These are phyloP conservation scores for Sander lucioperca DNA, from an alignment of 2,113 vertebrate species.

Conservation along the genomic window DNA sequence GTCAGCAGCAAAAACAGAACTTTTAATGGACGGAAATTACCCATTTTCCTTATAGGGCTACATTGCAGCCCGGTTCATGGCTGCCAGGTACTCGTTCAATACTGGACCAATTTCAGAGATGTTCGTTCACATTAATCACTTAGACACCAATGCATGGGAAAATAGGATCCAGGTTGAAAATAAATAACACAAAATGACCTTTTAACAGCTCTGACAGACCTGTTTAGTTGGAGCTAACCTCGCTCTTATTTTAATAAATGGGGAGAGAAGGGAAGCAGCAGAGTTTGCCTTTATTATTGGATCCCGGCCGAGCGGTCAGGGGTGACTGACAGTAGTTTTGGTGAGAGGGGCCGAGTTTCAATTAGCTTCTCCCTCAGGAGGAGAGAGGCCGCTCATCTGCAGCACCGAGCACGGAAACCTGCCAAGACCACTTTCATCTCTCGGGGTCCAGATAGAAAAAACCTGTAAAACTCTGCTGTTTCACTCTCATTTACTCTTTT, in stretches of 20 bases:
- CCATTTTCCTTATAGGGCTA: no score
- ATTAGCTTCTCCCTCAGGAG: conserved; percentile 47
- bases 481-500: conserved; percentile 1
- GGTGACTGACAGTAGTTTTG: conserved; percentile 50
- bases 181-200: no score
- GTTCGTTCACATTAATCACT: no score
- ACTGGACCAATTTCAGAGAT: no score
- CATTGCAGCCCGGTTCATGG: no score
- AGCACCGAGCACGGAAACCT: conserved; percentile 38
- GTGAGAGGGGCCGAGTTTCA: conserved; percentile 45
- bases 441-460: not conserved
- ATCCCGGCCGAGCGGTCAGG: conserved; percentile 15
- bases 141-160: no score
- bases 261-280: not conserved
- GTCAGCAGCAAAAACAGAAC: no score
- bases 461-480: not conserved
- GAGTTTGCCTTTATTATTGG: conserved; percentile 18
- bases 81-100: no score
- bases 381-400: conserved; percentile 26
- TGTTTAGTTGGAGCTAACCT: conserved; percentile 10
- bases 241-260: not conserved
- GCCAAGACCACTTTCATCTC: conserved; percentile 34
- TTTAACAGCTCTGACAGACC: not conserved
- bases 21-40: no score
- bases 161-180: no score